Evolutionary conservation across 2,113 vertebrate species (phyloP).

Genomic region (Brachyistius frenatus): DNA sequence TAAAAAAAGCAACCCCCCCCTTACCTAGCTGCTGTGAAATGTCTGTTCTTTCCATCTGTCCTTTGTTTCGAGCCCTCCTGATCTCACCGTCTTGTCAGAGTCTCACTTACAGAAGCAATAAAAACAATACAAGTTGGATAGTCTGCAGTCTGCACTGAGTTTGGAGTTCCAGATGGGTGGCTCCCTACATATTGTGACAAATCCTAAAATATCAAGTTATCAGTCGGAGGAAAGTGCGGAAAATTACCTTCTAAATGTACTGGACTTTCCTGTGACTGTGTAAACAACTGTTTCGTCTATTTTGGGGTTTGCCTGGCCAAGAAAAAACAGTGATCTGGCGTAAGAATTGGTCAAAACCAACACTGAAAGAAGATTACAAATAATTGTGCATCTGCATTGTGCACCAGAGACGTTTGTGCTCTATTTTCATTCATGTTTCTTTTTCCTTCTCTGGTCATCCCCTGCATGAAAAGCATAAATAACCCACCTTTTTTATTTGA

Average conservation of each 20-base stretch:
- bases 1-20: too few relatives aligned
- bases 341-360: conserved; percentile 15
- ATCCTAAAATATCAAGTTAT: conserved; percentile 28
- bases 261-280: background rate
- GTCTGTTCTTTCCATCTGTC: background rate
- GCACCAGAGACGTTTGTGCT: background rate
- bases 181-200: background rate
- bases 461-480: conserved; percentile 17
- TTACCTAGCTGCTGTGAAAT: background rate
- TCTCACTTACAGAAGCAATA: background rate
- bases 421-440: conserved; percentile 15
- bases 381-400: background rate
- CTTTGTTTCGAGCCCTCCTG: background rate
- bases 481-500: conserved; percentile 36
- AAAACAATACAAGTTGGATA: too few relatives aligned
- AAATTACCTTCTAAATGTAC: conserved; percentile 20
- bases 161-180: background rate
- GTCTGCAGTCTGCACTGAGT: too few relatives aligned
- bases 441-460: background rate
- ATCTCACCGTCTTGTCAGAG: background rate
- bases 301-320: background rate
- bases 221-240: conserved; percentile 1
- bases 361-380: background rate
- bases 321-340: conserved; percentile 34
- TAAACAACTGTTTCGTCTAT: conserved; percentile 20